A percentile compares a stretch with the other conserved stretches of the same genome.
These are phyloP conservation scores for Haliclona indistincta DNA, from an alignment of 37 sponge, comb jelly and placozoan species.

Conservation along the genomic window DNA sequence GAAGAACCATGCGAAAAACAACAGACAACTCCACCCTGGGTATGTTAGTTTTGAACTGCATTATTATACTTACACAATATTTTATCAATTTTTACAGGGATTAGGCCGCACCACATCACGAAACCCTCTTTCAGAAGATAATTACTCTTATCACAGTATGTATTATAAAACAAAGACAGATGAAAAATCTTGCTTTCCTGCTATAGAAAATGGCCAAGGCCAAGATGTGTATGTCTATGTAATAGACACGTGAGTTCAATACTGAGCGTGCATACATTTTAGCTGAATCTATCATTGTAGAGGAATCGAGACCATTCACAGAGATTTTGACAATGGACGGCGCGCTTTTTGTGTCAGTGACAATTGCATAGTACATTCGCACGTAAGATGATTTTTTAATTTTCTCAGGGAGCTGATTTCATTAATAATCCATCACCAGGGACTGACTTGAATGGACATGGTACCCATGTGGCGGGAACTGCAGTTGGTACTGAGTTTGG, in stretches of 20 bases:
- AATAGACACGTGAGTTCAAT: slow-evolving; percentile 31
- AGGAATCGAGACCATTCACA: slow-evolving; percentile 8
- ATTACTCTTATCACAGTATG: too few relatives aligned
- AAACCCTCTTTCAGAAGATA: too few relatives aligned
- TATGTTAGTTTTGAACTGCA: too few relatives aligned
- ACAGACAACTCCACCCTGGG: too few relatives aligned
- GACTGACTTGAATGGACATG: slow-evolving; percentile 25
- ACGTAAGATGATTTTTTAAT: not conserved
- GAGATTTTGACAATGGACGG: not conserved
- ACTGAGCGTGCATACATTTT: not conserved
- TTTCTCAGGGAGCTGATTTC: slow-evolving; percentile 9
- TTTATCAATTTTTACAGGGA: too few relatives aligned
- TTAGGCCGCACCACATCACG: too few relatives aligned
- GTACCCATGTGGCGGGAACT: slow-evolving; percentile 32
- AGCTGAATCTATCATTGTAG: not conserved
- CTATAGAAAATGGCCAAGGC: too few relatives aligned
- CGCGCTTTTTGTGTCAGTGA: not conserved
- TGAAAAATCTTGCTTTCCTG: too few relatives aligned
- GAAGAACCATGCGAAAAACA: too few relatives aligned
- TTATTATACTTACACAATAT: too few relatives aligned
- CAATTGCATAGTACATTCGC: not conserved
- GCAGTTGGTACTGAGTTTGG: slow-evolving; percentile 13
- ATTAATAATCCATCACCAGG: not conserved
- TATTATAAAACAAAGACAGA: too few relatives aligned
- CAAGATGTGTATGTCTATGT: slow-evolving; percentile 16